These are phyloP conservation scores for Epizoanthus ramosus DNA, from an alignment of 92 coral and sea anemone species.

Conservation along the genomic window DNA sequence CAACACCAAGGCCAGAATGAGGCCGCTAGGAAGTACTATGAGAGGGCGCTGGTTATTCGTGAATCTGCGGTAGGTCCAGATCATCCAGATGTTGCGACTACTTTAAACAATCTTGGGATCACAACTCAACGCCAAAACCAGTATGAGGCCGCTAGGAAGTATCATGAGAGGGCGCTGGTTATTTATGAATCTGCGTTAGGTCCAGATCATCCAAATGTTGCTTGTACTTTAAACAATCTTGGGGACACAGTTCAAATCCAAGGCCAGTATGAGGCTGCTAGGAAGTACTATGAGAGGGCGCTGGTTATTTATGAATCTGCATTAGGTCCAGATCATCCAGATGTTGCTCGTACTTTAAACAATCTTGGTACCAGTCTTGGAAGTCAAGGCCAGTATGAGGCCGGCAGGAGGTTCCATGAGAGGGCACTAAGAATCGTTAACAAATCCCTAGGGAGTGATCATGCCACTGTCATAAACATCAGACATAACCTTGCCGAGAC, in stretches of 20 bases:
- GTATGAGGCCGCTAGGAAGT: not conserved
- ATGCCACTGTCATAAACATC: no score
- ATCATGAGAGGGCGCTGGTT: not conserved
- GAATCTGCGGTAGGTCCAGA: not conserved
- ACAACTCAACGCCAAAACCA: not conserved
- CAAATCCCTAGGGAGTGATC: no score
- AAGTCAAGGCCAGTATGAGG: no score
- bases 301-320: no score
- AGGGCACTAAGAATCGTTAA: no score
- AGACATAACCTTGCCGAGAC: no score
- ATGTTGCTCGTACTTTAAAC: not conserved
- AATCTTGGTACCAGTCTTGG: not conserved
- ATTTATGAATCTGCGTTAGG: not conserved
- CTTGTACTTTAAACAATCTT: no score
- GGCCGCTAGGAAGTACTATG: not conserved
- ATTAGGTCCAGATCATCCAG: not conserved
- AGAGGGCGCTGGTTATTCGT: not conserved
- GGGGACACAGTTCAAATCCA: no score
- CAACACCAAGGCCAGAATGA: not conserved
- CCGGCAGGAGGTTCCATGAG: no score
- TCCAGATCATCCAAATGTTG: no score
- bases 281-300: no score
- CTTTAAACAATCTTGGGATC: not conserved
- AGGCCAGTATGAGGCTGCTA: no score
- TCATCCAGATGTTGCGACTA: not conserved